Conservation (phyloP, 2,113 vertebrate genomes). For the Chlorocebus sabaeus region DNA sequence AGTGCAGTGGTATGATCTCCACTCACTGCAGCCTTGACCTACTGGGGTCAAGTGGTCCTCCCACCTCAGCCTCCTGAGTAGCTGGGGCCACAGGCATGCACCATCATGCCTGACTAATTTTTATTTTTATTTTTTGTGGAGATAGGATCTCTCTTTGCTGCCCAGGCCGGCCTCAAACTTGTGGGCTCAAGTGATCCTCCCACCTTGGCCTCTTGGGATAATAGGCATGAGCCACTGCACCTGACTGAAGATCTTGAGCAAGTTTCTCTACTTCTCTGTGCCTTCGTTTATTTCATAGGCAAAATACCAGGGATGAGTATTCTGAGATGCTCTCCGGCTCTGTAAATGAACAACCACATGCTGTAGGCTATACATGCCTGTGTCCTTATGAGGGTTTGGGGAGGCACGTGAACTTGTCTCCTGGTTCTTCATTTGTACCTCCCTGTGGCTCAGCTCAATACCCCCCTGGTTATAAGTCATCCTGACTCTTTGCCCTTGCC, state of each 20-base stretch:
- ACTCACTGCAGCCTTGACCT: too few species aligned
- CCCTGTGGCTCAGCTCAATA: not conserved
- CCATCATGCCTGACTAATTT: too few species aligned
- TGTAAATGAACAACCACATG: accelerated
- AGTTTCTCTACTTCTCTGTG: not conserved
- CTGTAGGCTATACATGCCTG: accelerated
- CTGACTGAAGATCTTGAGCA: not conserved
- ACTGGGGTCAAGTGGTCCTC: too few species aligned
- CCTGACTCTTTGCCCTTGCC: not conserved
- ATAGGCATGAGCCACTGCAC: too few species aligned
- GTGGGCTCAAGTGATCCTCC: too few species aligned
- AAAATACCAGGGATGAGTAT: accelerated
- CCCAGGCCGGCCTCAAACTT: too few species aligned
- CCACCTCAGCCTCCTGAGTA: too few species aligned
- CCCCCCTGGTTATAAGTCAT: not conserved
- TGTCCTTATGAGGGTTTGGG: accelerated
- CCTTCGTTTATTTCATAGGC: not conserved
- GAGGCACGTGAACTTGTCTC: not conserved
- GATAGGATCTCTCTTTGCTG: too few species aligned
- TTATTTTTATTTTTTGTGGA: too few species aligned
- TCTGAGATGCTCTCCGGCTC: not conserved
- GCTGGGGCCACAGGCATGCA: too few species aligned
- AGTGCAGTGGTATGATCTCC: too few species aligned
- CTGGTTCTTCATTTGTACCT: accelerated
- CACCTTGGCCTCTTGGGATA: too few species aligned